Evolutionary conservation across 2,113 vertebrate genomes (phyloP).

Genomic region (Platichthys flesus): DNA sequence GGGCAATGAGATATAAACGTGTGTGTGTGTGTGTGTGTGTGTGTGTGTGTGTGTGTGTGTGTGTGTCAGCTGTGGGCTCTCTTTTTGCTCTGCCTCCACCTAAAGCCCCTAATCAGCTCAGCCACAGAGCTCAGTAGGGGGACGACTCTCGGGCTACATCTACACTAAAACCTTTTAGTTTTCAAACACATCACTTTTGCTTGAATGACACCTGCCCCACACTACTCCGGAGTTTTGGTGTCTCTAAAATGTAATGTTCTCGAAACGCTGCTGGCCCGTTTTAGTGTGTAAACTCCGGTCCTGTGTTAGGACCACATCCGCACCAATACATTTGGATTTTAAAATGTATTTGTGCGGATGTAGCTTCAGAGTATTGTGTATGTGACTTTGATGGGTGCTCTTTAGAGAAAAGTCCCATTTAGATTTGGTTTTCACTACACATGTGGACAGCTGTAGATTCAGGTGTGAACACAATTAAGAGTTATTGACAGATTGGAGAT

Average conservation of each 20-base stretch:
- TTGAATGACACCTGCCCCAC: no score
- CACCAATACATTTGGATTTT: not conserved
- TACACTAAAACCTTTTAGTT: not conserved
- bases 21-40: conserved; percentile 26
- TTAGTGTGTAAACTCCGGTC: no score
- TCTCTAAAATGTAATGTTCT: not conserved
- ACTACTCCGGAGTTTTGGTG: not conserved
- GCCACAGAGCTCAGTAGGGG: conserved; percentile 22
- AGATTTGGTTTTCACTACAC: no score
- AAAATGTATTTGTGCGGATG: not conserved
- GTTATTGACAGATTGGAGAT: no score
- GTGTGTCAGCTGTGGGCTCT: conserved; percentile 7
- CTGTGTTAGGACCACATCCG: not conserved
- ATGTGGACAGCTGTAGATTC: no score
- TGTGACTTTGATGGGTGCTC: no score
- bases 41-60: conserved; percentile 34
- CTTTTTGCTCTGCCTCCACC: conserved; percentile 28
- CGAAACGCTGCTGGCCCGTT: no score
- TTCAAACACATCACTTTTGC: not conserved
- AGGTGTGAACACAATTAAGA: no score
- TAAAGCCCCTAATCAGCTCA: conserved; percentile 67
- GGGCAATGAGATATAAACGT: not conserved
- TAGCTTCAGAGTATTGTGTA: not conserved
- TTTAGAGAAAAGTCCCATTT: no score
- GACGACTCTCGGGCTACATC: not conserved